These are phyloP conservation scores for Brachionus calyciflorus DNA, from an alignment of 1,140 invertebrate genomes.

Conservation along the genomic window DNA sequence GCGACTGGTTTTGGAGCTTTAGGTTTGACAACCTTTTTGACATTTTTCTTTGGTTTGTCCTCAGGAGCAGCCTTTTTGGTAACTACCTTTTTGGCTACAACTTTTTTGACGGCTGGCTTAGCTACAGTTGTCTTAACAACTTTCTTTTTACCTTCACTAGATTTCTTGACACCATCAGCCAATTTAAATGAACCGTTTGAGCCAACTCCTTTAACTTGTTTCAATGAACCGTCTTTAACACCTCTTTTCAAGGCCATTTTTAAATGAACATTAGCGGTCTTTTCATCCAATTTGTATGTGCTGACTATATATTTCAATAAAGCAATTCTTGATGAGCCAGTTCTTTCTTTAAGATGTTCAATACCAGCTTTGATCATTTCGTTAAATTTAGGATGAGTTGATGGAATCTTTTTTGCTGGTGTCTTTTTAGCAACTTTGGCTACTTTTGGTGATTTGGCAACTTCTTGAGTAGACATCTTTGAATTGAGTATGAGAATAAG, in stretches of 20 bases:
- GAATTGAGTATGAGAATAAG: too few species aligned
- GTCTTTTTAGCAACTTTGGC: not conserved
- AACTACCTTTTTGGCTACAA: not conserved
- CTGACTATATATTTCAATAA: constrained; percentile 46
- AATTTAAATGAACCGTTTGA: constrained; percentile 47
- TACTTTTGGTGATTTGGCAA: not conserved
- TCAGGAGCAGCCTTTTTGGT: not conserved
- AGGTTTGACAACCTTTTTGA: not conserved
- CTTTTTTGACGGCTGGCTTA: not conserved
- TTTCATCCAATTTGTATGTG: constrained; percentile 45
- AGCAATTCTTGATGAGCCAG: constrained; percentile 45
- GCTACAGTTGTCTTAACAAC: not conserved
- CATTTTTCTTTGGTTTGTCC: constrained; percentile 11
- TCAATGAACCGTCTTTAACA: constrained; percentile 37
- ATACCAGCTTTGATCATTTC: constrained; percentile 47
- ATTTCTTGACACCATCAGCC: constrained; percentile 20
- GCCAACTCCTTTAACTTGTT: constrained; percentile 47
- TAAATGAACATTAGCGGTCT: not conserved
- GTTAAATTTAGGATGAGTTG: constrained; percentile 44
- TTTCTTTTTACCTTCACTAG: not conserved
- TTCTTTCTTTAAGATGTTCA: constrained; percentile 40
- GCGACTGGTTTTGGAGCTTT: not conserved
- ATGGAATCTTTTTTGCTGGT: not conserved
- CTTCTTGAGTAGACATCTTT: constrained; percentile 5
- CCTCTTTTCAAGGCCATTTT: constrained; percentile 40